Percentiles rank a stretch among this genome's conserved stretches.
These are phyloP conservation scores for Lasioglossum baleicum DNA, from an alignment of 1,140 invertebrate species.

Conservation along the genomic window DNA sequence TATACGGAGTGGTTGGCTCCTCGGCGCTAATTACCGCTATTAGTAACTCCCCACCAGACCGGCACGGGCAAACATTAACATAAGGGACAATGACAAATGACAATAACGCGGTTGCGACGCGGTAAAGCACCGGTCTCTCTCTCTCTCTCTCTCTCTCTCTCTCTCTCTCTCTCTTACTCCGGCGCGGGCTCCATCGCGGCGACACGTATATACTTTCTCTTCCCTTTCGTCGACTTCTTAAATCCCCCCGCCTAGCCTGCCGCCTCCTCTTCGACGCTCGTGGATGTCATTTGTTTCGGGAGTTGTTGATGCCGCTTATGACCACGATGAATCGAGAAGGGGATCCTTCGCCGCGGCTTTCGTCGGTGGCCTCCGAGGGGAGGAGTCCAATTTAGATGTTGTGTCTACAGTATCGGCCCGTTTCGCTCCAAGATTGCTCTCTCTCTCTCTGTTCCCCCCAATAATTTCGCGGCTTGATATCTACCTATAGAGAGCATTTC, in stretches of 20 bases:
- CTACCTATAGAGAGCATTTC: too few species aligned
- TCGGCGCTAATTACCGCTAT: slow-evolving; percentile 64
- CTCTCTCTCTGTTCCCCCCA: too few species aligned
- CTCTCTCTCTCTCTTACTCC: slow-evolving; percentile 39
- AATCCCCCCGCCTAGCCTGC: not conserved
- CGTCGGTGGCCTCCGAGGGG: not conserved
- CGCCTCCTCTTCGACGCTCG: too few species aligned
- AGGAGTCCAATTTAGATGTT: not conserved
- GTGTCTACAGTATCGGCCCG: not conserved
- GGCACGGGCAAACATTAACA: slow-evolving; percentile 61
- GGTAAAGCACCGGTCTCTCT: slow-evolving; percentile 46
- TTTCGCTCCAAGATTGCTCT: too few species aligned
- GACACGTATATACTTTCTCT: slow-evolving; percentile 10
- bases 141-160: slow-evolving; percentile 43
- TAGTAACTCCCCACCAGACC: slow-evolving; percentile 58
- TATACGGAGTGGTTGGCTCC: slow-evolving; percentile 60
- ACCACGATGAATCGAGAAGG: not conserved
- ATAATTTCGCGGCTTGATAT: too few species aligned
- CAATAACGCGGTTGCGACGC: slow-evolving; percentile 60
- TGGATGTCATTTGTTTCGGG: slow-evolving; percentile 17
- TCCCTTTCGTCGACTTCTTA: slow-evolving; percentile 20
- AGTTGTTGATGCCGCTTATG: slow-evolving; percentile 7
- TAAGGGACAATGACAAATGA: slow-evolving; percentile 67
- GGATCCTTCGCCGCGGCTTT: not conserved
- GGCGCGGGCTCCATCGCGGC: not conserved